Evolutionary conservation across 2,113 vertebrate species (phyloP), one percentile per base, ranked within the genome.

Genomic region (Hyperopisus bebe): DNA sequence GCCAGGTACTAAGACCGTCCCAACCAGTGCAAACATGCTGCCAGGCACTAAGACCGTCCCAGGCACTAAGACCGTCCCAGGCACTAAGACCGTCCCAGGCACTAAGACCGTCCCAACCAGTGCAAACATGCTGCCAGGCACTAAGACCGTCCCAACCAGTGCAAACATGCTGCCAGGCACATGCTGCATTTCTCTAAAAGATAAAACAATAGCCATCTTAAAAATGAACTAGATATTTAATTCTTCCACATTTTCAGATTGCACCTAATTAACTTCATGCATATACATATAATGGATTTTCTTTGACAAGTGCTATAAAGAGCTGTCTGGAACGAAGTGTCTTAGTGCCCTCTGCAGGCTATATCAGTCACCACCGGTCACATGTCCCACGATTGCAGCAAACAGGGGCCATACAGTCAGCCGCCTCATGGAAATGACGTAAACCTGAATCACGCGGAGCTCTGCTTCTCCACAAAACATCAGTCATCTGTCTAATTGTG

Each of bases 51-150:
- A 44, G 62, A 70, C 62, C 5, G 27, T 0, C 62, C 31, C 93
- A 94, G 90, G 92, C 91, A 93, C 90, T 93, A 92, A 92, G 94
- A 94, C 95, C 92, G 92, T 95, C 94, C 94, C 46, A 9, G 42
- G 3, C 3, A 42, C 31, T 15, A 7, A 44, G 62, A 70, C 62
- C 5, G 27, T 10, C 62, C 46, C 46, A 9, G 42, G 3, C 3
- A 42, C 31, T 15, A 7, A 44, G 62, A 70, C 62, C 5, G 27
- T 10, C 62, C 31, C 93, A 94, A 90, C 93, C 91, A 93, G 91
- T 93, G 93, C 92, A 94, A 94, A 95, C 92, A 92, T 95, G 94
- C 94, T 93, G 94, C 95, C 94, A 94, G 94, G 92, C 90, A 27
- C 89, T 44, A 44, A 9, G 46, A 47, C 46, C 3, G 39, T 92